Percentiles rank a stretch among this genome's conserved stretches.
Evolutionary conservation across 2,797 vertebrate genomes (phyloP).

Genomic region (Aythya fuligula): DNA sequence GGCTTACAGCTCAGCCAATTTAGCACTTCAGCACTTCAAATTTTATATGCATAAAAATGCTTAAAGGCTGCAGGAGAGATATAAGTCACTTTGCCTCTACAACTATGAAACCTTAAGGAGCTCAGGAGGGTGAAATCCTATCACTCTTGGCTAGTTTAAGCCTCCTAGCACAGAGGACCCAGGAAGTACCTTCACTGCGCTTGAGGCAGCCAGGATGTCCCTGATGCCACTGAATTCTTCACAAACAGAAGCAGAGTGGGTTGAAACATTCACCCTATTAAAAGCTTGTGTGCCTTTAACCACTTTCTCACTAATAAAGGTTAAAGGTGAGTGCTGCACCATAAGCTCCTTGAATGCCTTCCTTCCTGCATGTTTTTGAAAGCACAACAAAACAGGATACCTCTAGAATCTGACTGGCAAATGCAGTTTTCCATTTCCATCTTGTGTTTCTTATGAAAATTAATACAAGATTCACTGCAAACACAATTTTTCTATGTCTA

Average conservation of each 20-base stretch:
- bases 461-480: background rate
- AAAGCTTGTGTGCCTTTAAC: background rate
- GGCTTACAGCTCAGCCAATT: constrained; percentile 35
- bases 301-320: background rate
- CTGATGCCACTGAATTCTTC: background rate
- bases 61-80: constrained; percentile 23
- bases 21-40: constrained; percentile 22
- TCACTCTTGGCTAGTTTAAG: constrained; percentile 6
- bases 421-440: constrained; percentile 4
- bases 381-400: background rate
- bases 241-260: background rate
- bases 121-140: background rate
- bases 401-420: background rate
- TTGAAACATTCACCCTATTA: background rate
- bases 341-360: background rate
- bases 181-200: background rate
- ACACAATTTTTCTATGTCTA: background rate
- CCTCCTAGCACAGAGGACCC: background rate
- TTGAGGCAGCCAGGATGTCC: background rate
- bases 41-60: constrained; percentile 24
- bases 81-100: constrained; percentile 42
- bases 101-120: constrained; percentile 12
- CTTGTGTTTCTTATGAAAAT: constrained; percentile 6
- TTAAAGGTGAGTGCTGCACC: accelerated
- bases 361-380: background rate